Evolutionary conservation across 2,888 invertebrate genomes (phyloP).

Genomic region (Sepiola atlantica): DNA sequence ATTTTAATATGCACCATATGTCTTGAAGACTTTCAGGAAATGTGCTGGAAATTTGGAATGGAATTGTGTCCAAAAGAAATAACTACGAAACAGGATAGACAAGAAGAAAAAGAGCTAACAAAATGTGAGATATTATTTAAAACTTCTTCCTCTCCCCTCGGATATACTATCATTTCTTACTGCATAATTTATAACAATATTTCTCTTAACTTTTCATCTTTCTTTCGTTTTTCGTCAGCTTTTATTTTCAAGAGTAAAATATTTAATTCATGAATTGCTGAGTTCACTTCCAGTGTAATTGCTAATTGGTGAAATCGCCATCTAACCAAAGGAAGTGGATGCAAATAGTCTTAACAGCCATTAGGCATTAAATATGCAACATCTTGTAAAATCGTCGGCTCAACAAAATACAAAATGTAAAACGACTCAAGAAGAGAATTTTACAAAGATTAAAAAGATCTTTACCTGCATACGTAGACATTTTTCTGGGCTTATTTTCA

Average conservation of each 20-base stretch:
- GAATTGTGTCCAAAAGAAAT: background rate
- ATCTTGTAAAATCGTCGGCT: background rate
- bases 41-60: background rate
- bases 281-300: constrained; percentile 32
- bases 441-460: background rate
- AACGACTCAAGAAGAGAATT: background rate
- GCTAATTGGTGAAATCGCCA: background rate
- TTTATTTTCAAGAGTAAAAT: background rate
- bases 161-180: constrained; percentile 16
- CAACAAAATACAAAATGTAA: background rate
- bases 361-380: background rate
- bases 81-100: background rate
- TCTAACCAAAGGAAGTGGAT: background rate
- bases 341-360: constrained; percentile 5
- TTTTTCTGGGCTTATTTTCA: background rate
- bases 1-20: background rate
- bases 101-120: background rate
- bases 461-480: background rate
- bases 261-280: constrained; percentile 32
- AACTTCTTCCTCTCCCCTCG: background rate
- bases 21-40: constrained; percentile 1
- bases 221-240: background rate
- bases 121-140: background rate
- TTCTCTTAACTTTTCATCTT: background rate
- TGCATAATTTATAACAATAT: background rate